Evolutionary conservation across 1,140 invertebrate genomes (phyloP).

Genomic region (Eupeodes corollae): DNA sequence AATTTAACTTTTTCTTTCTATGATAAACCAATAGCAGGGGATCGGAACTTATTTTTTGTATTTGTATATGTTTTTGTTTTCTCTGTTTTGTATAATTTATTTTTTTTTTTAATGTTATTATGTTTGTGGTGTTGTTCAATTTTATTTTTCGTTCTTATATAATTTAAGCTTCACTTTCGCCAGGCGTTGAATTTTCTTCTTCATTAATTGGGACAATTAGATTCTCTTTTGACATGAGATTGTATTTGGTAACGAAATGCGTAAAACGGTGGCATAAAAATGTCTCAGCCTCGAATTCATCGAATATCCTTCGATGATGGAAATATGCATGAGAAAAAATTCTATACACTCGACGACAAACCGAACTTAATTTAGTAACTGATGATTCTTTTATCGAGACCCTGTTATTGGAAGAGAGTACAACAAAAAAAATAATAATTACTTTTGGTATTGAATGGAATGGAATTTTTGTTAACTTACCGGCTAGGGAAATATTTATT

Average conservation of each 20-base stretch:
- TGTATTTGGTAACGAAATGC: slow-evolving; percentile 96
- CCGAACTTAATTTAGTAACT: slow-evolving; percentile 94
- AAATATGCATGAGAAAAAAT: slow-evolving; percentile 99
- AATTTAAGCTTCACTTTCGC: slow-evolving; percentile 54
- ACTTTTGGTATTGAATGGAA: background rate
- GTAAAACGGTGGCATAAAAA: slow-evolving; percentile 94
- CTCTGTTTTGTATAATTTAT: slow-evolving; percentile 12
- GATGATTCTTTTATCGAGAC: slow-evolving; percentile 98
- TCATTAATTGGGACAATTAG: slow-evolving; percentile 86
- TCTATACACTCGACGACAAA: slow-evolving; percentile 95
- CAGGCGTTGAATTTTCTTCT: slow-evolving; percentile 41
- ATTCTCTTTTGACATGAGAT: slow-evolving; percentile 96
- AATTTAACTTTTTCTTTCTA: background rate
- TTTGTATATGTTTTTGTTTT: slow-evolving; percentile 2
- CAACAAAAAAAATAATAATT: slow-evolving; percentile 18
- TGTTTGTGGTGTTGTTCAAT: slow-evolving; percentile 3
- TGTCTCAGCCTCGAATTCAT: slow-evolving; percentile 95
- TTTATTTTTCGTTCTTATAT: background rate
- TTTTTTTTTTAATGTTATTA: slow-evolving; percentile 8
- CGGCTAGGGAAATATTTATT: slow-evolving; percentile 99
- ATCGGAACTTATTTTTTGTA: slow-evolving; percentile 8
- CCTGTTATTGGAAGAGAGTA: slow-evolving; percentile 44
- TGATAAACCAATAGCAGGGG: background rate
- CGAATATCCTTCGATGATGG: slow-evolving; percentile 93
- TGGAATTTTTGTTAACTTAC: slow-evolving; percentile 41